Conservation (phyloP, 2,888 invertebrate species). For the Sycophila texana region DNA sequence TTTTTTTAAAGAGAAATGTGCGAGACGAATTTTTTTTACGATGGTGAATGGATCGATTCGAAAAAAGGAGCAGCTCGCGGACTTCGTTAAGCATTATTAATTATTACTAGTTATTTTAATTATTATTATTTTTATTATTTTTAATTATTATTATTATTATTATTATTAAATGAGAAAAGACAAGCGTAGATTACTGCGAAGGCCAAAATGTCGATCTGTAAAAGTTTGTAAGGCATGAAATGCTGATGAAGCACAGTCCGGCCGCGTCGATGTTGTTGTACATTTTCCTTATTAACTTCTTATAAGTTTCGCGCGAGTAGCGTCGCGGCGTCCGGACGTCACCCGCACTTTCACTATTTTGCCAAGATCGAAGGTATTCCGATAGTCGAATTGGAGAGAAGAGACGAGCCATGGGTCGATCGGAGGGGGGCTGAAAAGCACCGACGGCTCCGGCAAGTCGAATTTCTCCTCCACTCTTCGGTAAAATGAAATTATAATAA, state of each 20-base stretch:
- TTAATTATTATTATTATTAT: constrained; percentile 51
- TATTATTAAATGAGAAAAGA: constrained; percentile 49
- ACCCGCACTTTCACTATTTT: neutral
- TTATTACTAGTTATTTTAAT: constrained; percentile 46
- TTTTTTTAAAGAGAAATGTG: constrained; percentile 39
- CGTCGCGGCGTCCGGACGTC: constrained; percentile 26
- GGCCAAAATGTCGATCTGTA: constrained; percentile 61
- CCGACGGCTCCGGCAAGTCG: constrained; percentile 35
- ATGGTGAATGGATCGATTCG: constrained; percentile 64
- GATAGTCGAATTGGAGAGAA: neutral
- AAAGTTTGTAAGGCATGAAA: constrained; percentile 61
- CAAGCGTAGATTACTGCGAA: constrained; percentile 61
- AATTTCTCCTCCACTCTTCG: neutral
- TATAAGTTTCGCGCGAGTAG: constrained; percentile 37
- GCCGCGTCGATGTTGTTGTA: constrained; percentile 65
- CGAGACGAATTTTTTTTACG: constrained; percentile 48
- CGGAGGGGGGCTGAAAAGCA: constrained; percentile 54
- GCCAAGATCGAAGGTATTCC: neutral
- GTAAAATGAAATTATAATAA: neutral
- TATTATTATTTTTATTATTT: constrained; percentile 46
- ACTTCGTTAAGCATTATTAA: constrained; percentile 60
- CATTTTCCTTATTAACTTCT: constrained; percentile 60
- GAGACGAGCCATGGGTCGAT: constrained; percentile 26
- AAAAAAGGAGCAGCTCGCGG: constrained; percentile 47
- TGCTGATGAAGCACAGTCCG: constrained; percentile 63